phyloP scores from a whole-genome alignment of 2,113 vertebrate species.

The Cyphomyrus discorhynchus region DNA sequence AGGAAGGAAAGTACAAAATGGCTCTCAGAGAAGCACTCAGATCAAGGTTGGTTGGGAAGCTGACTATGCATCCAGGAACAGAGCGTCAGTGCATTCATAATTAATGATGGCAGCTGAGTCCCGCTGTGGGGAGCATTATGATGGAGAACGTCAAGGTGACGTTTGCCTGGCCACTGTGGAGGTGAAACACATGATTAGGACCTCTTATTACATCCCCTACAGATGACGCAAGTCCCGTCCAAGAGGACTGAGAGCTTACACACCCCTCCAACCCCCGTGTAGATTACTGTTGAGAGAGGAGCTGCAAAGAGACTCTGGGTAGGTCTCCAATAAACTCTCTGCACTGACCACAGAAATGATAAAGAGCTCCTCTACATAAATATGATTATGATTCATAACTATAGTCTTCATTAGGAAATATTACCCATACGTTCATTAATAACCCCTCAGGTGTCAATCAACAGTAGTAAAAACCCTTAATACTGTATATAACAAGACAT shows the following conservation, averaged over 20 bases:
- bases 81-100: constrained; percentile 14
- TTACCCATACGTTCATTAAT: background rate
- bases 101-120: constrained; percentile 20
- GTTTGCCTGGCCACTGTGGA: background rate
- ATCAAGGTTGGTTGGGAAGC: background rate
- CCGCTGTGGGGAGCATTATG: background rate
- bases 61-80: background rate
- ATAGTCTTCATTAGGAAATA: background rate
- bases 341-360: background rate
- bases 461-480: background rate
- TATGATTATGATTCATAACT: background rate
- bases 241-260: background rate
- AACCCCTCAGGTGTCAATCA: background rate
- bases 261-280: background rate
- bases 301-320: background rate
- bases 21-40: background rate
- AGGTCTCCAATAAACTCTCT: background rate
- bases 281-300: background rate
- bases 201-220: background rate
- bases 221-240: background rate
- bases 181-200: background rate
- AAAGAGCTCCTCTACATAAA: background rate
- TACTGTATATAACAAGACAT: background rate
- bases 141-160: constrained; percentile 7
- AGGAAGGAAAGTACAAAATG: background rate